Base-by-base conservation (phyloP, 2,113 vertebrate genomes). In the Myotis yumanensis region DNA sequence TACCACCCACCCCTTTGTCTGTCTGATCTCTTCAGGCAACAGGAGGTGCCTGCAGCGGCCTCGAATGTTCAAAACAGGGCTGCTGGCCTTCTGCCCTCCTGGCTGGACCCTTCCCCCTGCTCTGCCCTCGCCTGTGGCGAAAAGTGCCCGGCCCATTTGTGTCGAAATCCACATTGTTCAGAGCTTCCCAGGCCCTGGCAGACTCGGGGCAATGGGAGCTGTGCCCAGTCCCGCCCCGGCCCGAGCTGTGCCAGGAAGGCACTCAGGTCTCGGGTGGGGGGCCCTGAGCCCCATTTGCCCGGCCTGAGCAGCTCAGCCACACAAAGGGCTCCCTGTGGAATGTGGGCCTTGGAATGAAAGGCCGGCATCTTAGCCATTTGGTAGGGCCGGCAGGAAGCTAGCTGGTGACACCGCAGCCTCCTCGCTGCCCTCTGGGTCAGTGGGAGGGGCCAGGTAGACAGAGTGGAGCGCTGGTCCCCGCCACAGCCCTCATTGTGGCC, bases 231-330 rank as follows among this genome's bases (percentile, higher is more conserved):
- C 86, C 79, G 64, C 2, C 2, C 54, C 0, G 0, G 30, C 90
- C 51, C 59, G 40, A n/a, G 15, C 84, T 76, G 43, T 95, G 91
- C 97, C 96, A 96, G 81, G 72, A 95, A 95, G 91, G 95, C 90
- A 82, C 94, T 96, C 81, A 69, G 84, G 18, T 25, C 95, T 77
- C 89, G 30, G 73, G 64, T n/a, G n/a, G 86, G 73, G 69, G 25
- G 59, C 57, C 17, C 25, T 0, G 0, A 1, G 80, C 94, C 75
- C 86, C 59, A 2, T 52, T 57, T 95, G 23, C 12, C 12, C 94
- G 8, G 0, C 71, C n/a, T 9, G 7, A 51, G 84, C 72, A 2
- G n/a, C 20, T 32, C 59, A 57, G 84, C 89, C 12, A 5, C 20
- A 95, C 96, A 94, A 83, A 35, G 91, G 59, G 11, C 82, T 48